Conservation (phyloP, 2,888 invertebrate species). For the Drosophila bunnanda region DNA sequence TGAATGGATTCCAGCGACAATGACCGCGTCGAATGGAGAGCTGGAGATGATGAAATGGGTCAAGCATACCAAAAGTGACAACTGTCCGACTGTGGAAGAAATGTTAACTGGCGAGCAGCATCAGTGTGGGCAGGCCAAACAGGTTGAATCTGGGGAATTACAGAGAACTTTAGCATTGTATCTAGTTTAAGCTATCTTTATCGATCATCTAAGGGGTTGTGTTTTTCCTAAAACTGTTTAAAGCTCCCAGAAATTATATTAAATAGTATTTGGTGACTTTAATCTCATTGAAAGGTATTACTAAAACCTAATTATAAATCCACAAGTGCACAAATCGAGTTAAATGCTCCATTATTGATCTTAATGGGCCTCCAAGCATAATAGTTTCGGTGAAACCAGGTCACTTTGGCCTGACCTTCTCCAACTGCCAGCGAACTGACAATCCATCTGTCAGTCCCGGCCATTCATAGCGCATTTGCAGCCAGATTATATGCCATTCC, state of each 20-base stretch:
- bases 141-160: neutral
- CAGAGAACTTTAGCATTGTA: neutral
- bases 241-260: neutral
- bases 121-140: slow-evolving; percentile 10
- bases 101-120: slow-evolving; percentile 5
- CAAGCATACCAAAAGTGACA: slow-evolving; percentile 73
- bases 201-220: neutral
- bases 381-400: slow-evolving; percentile 9
- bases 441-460: slow-evolving; percentile 42
- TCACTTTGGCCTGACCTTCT: slow-evolving; percentile 18
- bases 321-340: neutral
- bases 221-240: neutral
- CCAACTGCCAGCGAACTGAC: slow-evolving; percentile 15
- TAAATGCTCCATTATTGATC: neutral
- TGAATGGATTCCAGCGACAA: slow-evolving; percentile 51
- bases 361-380: neutral
- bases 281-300: too few relatives aligned
- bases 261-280: too few relatives aligned
- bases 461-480: slow-evolving; percentile 51
- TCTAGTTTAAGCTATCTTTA: neutral
- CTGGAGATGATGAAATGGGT: slow-evolving; percentile 71
- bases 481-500: slow-evolving; percentile 68
- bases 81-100: slow-evolving; percentile 38
- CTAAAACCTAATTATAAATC: neutral
- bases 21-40: slow-evolving; percentile 55